phyloP scores from a whole-genome alignment of 2,888 invertebrate genomes.

The Pachydiplax longipennis region DNA sequence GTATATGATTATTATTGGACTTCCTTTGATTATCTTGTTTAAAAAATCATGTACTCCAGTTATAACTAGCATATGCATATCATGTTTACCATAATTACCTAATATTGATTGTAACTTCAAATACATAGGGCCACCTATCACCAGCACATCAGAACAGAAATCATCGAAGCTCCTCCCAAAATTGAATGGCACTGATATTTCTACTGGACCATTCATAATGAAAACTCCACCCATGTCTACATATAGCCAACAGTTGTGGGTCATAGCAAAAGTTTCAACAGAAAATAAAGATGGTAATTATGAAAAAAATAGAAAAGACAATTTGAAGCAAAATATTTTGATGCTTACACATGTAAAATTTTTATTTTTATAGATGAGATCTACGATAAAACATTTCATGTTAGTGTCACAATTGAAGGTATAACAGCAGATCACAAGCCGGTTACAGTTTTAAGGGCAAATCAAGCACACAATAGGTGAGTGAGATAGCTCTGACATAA shows the following conservation, averaged over 20 bases:
- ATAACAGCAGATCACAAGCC: constrained; percentile 78
- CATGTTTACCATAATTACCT: too few species aligned
- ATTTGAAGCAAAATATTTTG: background rate
- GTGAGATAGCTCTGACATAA: background rate
- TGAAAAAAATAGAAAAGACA: background rate
- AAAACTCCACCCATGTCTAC: constrained; percentile 85
- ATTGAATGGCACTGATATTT: constrained; percentile 65
- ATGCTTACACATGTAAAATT: background rate
- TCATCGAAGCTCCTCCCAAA: constrained; percentile 60
- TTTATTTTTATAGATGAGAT: constrained; percentile 74
- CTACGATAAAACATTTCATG: constrained; percentile 87
- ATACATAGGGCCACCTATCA: constrained; percentile 76
- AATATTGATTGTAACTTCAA: background rate
- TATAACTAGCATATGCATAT: too few species aligned
- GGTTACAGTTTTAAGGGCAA: constrained; percentile 70
- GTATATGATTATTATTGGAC: too few species aligned
- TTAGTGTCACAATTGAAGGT: constrained; percentile 85
- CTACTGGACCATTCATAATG: constrained; percentile 80
- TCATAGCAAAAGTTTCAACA: constrained; percentile 84
- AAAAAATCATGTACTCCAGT: too few species aligned
- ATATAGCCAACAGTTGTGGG: constrained; percentile 93
- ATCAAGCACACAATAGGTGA: constrained; percentile 76
- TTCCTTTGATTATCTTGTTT: too few species aligned
- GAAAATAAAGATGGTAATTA: constrained; percentile 80
- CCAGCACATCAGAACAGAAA: constrained; percentile 69